phyloP scores from a whole-genome alignment of 1,140 invertebrate genomes.

The Zaprionus taronus region DNA sequence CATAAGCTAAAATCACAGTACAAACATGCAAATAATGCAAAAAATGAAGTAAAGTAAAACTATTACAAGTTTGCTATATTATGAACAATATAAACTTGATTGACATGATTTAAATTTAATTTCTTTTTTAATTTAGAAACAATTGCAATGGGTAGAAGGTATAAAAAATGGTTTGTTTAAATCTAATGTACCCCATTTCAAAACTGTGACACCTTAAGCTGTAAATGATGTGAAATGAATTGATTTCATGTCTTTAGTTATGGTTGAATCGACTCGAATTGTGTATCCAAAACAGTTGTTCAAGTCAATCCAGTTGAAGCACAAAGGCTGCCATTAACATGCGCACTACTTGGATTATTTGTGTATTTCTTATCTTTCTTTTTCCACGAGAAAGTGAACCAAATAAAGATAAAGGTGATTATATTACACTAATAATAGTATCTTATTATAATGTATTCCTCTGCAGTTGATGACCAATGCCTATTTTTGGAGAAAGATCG shows the following conservation, averaged over 20 bases:
- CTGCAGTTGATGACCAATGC: neutral
- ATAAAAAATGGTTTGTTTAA: too few species aligned
- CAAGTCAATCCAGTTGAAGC: neutral
- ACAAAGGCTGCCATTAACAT: neutral
- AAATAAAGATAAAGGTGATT: neutral
- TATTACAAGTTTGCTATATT: too few species aligned
- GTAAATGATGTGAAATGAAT: neutral
- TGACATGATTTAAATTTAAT: too few species aligned
- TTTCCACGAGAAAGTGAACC: neutral
- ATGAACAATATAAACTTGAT: too few species aligned
- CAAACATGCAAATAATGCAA: neutral
- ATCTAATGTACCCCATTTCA: too few species aligned
- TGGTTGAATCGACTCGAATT: neutral
- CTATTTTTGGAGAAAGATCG: neutral
- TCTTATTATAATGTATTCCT: neutral
- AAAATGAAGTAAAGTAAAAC: too few species aligned
- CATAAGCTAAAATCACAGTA: neutral
- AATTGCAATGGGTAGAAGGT: too few species aligned
- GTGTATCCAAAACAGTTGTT: neutral
- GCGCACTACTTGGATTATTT: neutral
- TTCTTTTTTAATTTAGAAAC: too few species aligned
- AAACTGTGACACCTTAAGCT: neutral
- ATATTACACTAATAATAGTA: neutral
- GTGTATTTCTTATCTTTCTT: neutral
- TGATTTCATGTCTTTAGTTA: neutral